These are phyloP conservation scores for Folsomia candida DNA, from an alignment of 2,888 invertebrate genomes.

Conservation along the genomic window DNA sequence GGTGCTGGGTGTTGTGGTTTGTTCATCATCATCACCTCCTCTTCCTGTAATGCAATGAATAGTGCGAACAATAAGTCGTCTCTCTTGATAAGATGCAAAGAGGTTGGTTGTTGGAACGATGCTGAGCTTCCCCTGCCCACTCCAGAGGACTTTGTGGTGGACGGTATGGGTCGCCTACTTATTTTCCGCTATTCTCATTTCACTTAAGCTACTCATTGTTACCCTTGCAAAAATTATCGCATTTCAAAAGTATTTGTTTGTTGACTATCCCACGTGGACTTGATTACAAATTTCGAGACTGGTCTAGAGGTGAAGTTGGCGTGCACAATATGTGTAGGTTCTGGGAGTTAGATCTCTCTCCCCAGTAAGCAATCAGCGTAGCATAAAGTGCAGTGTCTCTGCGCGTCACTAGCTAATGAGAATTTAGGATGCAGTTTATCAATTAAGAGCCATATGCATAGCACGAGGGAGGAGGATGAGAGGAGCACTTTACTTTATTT, in stretches of 20 bases:
- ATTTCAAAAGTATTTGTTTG: too few species aligned
- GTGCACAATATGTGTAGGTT: too few species aligned
- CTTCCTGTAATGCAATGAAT: not conserved
- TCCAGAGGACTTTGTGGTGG: slow-evolving; percentile 12
- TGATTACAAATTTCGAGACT: too few species aligned
- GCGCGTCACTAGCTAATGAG: slow-evolving; percentile 5
- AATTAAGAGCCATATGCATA: slow-evolving; percentile 16
- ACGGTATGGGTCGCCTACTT: slow-evolving; percentile 8
- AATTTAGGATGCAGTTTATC: slow-evolving; percentile 20
- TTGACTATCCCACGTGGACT: too few species aligned
- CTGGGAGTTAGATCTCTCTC: too few species aligned
- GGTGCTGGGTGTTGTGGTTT: not conserved
- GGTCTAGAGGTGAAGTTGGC: too few species aligned
- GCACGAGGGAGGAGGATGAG: not conserved
- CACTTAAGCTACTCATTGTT: not conserved
- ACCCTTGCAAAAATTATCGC: not conserved
- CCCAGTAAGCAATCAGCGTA: too few species aligned
- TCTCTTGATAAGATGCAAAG: slow-evolving; percentile 34
- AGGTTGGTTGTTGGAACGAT: slow-evolving; percentile 38
- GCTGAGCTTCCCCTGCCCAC: not conserved
- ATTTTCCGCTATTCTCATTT: too few species aligned
- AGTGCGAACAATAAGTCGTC: not conserved
- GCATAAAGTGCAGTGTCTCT: too few species aligned
- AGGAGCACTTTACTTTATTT: not conserved
- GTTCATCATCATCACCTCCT: not conserved